Base-by-base conservation (phyloP, 2,888 invertebrate genomes). In the Corbicula japonica region DNA sequence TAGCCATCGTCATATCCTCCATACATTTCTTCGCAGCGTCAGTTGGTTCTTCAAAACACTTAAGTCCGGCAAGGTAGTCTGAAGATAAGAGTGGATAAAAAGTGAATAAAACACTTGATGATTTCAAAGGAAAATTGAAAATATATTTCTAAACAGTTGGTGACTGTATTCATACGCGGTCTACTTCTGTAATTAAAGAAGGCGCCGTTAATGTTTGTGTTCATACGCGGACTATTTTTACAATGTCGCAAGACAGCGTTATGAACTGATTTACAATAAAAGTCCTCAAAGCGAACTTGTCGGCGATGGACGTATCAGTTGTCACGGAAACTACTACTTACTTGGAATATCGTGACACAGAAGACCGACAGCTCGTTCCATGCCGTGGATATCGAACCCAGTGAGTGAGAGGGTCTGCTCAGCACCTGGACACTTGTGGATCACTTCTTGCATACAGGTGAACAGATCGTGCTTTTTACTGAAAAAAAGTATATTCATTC, bases 351-450 rank as follows among this genome's bases (percentile, higher is more conserved):
- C 84, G 56, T 80, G 77, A 66, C 87, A 87, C 0, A 87, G 69
- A 35, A 84, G 78, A 10, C 83, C 83, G n/a, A 86, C 86, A 5
- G 86, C 85, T 30, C 86, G 65, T 56, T 86, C 87, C 87, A 86
- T 87, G 23, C 84, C 84, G 44, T 84, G 82, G 34, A 87, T 71
- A 61, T 87, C 87, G 66, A 87, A 87, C 10, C 86, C 86, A 10
- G 87, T 86, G 63, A 86, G 58, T 1, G 86, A 72, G 69, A 86
- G 78, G 12, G 87, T 86, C 66, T 87, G 84, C 28, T 87, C 87
- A 21, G 87, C 87, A 15, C 86, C 87, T 1, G 84, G 85, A 58
- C 86, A 87, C 30, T 79, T 75, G 63, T 87, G 83, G 60, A 87
- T 85, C 1, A 87, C 81, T 52, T 81, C 84, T 54, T 80, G 82